phyloP scores from a whole-genome alignment of 2,888 invertebrate species.

The Heliconius erato region DNA sequence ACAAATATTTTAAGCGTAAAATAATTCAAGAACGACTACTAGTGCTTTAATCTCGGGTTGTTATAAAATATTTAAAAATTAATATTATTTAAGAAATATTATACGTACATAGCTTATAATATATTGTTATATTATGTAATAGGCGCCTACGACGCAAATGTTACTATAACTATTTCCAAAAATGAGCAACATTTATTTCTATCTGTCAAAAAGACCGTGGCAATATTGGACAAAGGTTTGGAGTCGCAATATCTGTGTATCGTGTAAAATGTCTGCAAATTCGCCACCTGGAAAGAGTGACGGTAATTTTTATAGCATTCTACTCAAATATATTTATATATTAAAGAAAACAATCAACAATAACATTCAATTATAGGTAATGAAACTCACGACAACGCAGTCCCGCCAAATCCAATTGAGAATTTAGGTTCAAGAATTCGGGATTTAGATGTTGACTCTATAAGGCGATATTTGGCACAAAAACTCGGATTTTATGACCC shows the following conservation, averaged over 20 bases:
- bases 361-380: slow-evolving; percentile 65
- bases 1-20: neutral
- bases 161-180: slow-evolving; percentile 56
- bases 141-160: neutral
- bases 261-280: slow-evolving; percentile 78
- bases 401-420: slow-evolving; percentile 78
- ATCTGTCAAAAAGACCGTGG: slow-evolving; percentile 75
- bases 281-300: slow-evolving; percentile 79
- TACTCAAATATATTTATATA: slow-evolving; percentile 3
- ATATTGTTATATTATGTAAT: slow-evolving; percentile 26
- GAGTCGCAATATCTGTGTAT: slow-evolving; percentile 71
- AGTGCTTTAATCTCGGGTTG: neutral
- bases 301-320: slow-evolving; percentile 62
- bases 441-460: slow-evolving; percentile 87
- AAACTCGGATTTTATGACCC: slow-evolving; percentile 87
- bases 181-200: slow-evolving; percentile 66
- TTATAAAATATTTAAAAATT: neutral
- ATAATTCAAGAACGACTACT: neutral
- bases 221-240: slow-evolving; percentile 73
- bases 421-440: slow-evolving; percentile 70
- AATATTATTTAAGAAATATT: neutral
- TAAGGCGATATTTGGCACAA: slow-evolving; percentile 88
- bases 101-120: neutral
- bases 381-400: slow-evolving; percentile 60
- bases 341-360: slow-evolving; percentile 37